phyloP scores from a whole-genome alignment of 2,888 invertebrate genomes.

The Limulus polyphemus region DNA sequence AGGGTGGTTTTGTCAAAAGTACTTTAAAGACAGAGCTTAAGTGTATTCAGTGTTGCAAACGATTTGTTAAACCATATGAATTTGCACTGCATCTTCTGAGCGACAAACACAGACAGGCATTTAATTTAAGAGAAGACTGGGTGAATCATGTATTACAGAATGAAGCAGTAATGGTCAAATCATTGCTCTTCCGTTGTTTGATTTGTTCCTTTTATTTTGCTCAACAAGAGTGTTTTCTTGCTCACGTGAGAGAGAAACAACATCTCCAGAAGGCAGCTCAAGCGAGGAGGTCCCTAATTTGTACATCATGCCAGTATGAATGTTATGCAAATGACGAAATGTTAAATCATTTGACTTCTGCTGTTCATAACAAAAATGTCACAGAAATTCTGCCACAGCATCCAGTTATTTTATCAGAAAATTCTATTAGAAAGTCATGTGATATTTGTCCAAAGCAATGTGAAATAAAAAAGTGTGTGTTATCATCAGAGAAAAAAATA shows the following conservation, averaged over 20 bases:
- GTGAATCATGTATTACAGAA: constrained; percentile 54
- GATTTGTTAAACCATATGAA: constrained; percentile 31
- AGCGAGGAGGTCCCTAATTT: constrained; percentile 32
- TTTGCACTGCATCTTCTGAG: constrained; percentile 50
- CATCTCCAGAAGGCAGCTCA: constrained; percentile 29
- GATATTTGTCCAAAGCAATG: constrained; percentile 8
- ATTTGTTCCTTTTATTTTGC: constrained; percentile 75
- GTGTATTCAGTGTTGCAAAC: constrained; percentile 32
- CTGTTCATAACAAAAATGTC: constrained; percentile 22
- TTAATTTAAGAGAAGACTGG: constrained; percentile 40
- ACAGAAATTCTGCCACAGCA: constrained; percentile 1
- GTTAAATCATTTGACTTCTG: constrained; percentile 28
- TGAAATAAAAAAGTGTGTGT: neutral
- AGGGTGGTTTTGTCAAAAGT: too few relatives aligned
- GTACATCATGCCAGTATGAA: constrained; percentile 31
- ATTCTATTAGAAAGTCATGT: constrained; percentile 11
- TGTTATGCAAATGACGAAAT: constrained; percentile 29
- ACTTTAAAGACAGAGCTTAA: neutral
- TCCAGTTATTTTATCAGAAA: constrained; percentile 14
- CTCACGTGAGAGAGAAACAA: constrained; percentile 28
- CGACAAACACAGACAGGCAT: constrained; percentile 65
- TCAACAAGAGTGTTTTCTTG: constrained; percentile 49
- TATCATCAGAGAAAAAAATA: neutral
- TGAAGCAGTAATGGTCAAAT: constrained; percentile 61
- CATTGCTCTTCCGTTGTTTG: constrained; percentile 73